Conservation (phyloP, 2,113 vertebrate genomes). For the Steatornis caripensis region DNA sequence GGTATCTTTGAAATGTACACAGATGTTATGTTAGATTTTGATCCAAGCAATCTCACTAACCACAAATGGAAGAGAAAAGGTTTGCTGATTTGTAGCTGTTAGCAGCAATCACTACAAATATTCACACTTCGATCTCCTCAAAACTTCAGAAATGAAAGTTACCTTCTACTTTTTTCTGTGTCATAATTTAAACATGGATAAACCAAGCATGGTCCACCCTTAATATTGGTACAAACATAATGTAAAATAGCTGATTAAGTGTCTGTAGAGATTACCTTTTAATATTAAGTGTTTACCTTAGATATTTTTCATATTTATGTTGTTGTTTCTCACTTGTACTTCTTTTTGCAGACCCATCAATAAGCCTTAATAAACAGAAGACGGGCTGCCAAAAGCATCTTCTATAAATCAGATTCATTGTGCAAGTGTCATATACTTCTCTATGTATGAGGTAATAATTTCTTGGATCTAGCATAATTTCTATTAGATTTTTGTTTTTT, state of each 20-base stretch:
- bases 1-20: background rate
- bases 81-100: background rate
- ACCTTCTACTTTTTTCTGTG: background rate
- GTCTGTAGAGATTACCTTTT: background rate
- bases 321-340: background rate
- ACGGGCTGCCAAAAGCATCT: background rate
- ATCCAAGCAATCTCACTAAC: background rate
- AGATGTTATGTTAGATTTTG: background rate
- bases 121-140: background rate
- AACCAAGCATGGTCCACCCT: background rate
- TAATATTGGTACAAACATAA: background rate
- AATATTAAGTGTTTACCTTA: background rate
- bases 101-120: background rate
- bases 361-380: background rate
- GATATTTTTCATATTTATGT: background rate
- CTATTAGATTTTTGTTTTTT: background rate
- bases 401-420: background rate
- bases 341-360: background rate
- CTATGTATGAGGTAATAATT: background rate
- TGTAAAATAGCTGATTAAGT: background rate
- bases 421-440: background rate
- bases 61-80: background rate
- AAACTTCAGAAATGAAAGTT: background rate
- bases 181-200: background rate
- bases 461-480: background rate